A percentile compares a stretch with the other conserved stretches of the same genome.
These are phyloP conservation scores for Stomatorhinus walkeri DNA, from an alignment of 2,797 vertebrate genomes.

Conservation along the genomic window DNA sequence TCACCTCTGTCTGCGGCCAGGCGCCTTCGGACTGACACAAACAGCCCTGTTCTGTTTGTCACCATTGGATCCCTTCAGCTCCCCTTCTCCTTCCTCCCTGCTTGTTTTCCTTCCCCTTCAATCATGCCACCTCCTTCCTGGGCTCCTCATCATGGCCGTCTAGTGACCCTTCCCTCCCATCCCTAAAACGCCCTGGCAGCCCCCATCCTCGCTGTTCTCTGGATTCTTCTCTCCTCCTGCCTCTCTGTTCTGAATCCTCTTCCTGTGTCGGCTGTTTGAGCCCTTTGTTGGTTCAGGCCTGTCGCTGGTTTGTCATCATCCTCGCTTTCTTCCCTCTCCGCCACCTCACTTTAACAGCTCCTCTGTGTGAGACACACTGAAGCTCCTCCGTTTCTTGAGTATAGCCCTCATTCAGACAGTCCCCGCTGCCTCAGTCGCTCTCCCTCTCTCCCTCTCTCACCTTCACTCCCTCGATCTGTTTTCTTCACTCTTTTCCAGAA, in stretches of 20 bases:
- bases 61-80: background rate
- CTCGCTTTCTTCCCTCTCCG: background rate
- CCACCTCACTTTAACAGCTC: background rate
- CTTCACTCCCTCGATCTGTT: background rate
- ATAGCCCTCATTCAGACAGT: background rate
- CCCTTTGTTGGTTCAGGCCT: background rate
- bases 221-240: background rate
- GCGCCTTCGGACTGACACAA: background rate
- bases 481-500: background rate
- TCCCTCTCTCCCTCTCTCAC: background rate
- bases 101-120: background rate
- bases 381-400: background rate
- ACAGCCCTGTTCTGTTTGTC: background rate
- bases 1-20: background rate
- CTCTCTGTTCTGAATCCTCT: background rate
- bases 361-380: background rate
- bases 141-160: background rate
- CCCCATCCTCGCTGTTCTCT: background rate
- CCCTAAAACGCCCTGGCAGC: background rate
- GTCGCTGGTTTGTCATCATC: background rate
- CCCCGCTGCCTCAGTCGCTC: background rate
- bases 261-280: background rate
- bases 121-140: background rate
- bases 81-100: background rate
- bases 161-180: background rate